phyloP scores from a whole-genome alignment of 1,140 invertebrate genomes.

The Pseudomyrmex gracilis region DNA sequence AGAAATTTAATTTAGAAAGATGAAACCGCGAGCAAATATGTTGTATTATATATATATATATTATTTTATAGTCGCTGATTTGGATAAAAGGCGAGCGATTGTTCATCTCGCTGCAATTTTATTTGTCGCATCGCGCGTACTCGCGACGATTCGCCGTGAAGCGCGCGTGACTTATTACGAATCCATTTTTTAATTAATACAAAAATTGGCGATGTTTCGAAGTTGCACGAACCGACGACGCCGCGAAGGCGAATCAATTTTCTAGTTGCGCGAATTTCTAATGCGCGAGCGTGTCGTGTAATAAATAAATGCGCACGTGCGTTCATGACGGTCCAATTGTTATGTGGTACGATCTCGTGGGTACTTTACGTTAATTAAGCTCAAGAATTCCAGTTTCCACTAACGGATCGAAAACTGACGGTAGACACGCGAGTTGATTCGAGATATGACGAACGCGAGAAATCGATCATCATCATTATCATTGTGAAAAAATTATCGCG shows the following conservation, averaged over 20 bases:
- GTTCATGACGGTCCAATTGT: constrained; percentile 71
- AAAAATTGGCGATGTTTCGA: constrained; percentile 31
- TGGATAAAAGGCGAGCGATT: not conserved
- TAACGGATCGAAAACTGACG: not conserved
- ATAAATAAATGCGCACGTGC: constrained; percentile 19
- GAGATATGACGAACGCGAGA: constrained; percentile 18
- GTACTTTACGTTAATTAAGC: constrained; percentile 44
- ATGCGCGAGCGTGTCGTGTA: constrained; percentile 38
- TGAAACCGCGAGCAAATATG: not conserved
- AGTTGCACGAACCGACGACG: constrained; percentile 11
- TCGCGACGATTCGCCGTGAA: constrained; percentile 1
- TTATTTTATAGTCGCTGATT: constrained; percentile 32
- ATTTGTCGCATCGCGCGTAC: not conserved
- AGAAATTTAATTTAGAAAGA: constrained; percentile 15
- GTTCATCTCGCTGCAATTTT: constrained; percentile 4
- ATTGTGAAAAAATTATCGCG: not conserved
- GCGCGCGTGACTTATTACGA: constrained; percentile 1
- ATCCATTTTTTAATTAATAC: constrained; percentile 16
- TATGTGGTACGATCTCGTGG: constrained; percentile 67
- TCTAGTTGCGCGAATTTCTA: constrained; percentile 21
- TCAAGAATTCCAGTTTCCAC: constrained; percentile 29
- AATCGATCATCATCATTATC: not conserved
- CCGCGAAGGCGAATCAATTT: constrained; percentile 13
- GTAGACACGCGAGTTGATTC: not conserved
- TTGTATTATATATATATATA: no score